Evolutionary conservation across 2,888 invertebrate species (phyloP), one percentile per base, ranked within the genome.

Genomic region (Cepaea hortensis): DNA sequence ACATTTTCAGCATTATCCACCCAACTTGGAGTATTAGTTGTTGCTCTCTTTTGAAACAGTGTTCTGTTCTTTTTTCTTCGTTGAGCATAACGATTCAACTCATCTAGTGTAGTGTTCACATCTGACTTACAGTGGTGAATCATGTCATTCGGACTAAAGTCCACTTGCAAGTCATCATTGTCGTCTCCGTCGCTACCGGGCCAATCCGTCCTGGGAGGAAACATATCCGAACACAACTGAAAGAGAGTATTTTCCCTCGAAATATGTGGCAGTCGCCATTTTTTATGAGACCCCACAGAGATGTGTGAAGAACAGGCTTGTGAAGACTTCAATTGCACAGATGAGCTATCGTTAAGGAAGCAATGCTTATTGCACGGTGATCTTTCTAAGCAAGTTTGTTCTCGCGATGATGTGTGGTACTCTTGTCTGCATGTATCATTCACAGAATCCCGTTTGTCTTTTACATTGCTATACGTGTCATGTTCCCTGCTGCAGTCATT

Each of bases 171-270:
- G 23, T 86, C 82, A 76, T 86, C 86, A 7, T 68, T 23, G n/a
- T 35, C 61, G 50, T 86, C 82, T 4, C 82, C 86, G 35, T 86
- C 86, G 18, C 81, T 86, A 55, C 77, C 76, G 13, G 81, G 76
- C 81, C 80, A 82, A 15, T 86, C 82, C 9, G 70, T 55, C 20
- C 55, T 86, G 3, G 76, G 23, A 11, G 15, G 7, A 76, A 76
- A 76, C 50, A 76, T 20, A 50, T 76, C 76, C 4, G 76, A 76
- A 76, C 2, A 50, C 7, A 76, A 3, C 3, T n/a, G 20, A 7
- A 50, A 50, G 9, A 50, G 50, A 50, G 20, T 61, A 13, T n/a
- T 3, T 4, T 79, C 48, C 11, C 23, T 61, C 11, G 23, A n/a
- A 13, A 61, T 11, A n/a, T 13, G n/a, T 3, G 61, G 77, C 5